Conservation (phyloP, 2,888 invertebrate species). For the Troides aeacus region DNA sequence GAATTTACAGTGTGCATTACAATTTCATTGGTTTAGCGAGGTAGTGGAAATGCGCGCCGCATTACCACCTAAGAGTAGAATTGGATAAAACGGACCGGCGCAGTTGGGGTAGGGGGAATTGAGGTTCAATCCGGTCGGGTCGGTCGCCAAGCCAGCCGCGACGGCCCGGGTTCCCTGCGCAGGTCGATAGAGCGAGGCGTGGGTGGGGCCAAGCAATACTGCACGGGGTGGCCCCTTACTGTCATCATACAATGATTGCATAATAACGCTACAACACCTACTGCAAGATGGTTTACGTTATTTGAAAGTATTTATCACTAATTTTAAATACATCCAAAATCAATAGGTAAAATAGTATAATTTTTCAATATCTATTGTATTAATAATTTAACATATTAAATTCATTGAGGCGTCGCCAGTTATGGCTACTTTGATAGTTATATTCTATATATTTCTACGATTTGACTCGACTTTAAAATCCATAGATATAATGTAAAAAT, state of each 20-base stretch:
- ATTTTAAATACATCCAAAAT: not conserved
- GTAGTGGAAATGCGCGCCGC: slow-evolving; percentile 34
- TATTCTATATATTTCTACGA: too few species aligned
- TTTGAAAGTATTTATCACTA: not conserved
- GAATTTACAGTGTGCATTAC: slow-evolving; percentile 33
- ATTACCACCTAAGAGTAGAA: slow-evolving; percentile 41
- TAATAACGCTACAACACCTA: slow-evolving; percentile 45
- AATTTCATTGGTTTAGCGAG: slow-evolving; percentile 40
- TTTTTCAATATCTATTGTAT: not conserved
- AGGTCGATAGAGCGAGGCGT: slow-evolving; percentile 74
- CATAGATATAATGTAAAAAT: not conserved
- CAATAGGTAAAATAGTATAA: not conserved
- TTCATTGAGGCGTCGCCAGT: too few species aligned
- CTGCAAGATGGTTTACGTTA: not conserved
- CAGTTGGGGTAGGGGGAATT: slow-evolving; percentile 41
- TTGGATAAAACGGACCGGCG: slow-evolving; percentile 45
- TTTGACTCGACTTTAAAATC: too few species aligned
- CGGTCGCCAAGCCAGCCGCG: slow-evolving; percentile 55
- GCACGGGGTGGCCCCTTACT: slow-evolving; percentile 72
- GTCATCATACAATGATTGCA: slow-evolving; percentile 64
- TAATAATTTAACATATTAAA: not conserved
- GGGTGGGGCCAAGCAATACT: slow-evolving; percentile 66
- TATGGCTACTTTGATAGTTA: too few species aligned
- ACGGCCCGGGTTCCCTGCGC: slow-evolving; percentile 65
- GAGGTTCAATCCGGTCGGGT: slow-evolving; percentile 54